phyloP scores from a whole-genome alignment of 2,888 invertebrate species.

The Nemurella pictetii region DNA sequence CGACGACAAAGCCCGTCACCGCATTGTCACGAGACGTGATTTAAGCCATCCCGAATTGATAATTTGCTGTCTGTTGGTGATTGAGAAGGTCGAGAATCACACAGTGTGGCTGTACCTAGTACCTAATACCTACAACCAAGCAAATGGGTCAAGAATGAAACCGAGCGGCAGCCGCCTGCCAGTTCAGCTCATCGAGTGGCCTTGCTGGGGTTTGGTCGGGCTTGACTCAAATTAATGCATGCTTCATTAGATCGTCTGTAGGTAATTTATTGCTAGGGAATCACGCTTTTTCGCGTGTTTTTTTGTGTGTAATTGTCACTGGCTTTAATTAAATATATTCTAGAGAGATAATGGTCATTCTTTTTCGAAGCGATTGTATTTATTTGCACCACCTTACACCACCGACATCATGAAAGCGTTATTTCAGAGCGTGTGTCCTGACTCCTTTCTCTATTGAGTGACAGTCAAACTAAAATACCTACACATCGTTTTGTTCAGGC shows the following conservation, averaged over 20 bases:
- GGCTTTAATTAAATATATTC: no score
- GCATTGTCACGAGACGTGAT: neutral
- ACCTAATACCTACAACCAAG: neutral
- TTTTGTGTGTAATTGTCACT: no score
- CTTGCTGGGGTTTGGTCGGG: neutral
- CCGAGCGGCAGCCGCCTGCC: neutral
- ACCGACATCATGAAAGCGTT: no score
- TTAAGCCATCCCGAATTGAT: neutral
- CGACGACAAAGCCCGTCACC: neutral
- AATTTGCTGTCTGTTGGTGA: neutral
- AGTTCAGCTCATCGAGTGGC: neutral
- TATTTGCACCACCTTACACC: neutral
- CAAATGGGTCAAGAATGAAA: neutral
- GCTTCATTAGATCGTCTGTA: neutral
- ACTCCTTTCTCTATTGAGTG: no score
- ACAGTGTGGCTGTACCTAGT: neutral
- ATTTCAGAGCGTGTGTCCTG: no score
- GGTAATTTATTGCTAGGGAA: neutral
- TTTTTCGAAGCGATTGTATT: no score
- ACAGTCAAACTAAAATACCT: no score
- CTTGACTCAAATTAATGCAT: neutral
- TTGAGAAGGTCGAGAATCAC: neutral
- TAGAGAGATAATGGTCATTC: no score
- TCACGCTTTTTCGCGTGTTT: neutral
- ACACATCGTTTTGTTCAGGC: neutral